A percentile compares a stretch with the other conserved stretches of the same genome.
These are phyloP conservation scores for Anas platyrhynchos DNA, from an alignment of 2,113 vertebrate genomes.

Conservation along the genomic window DNA sequence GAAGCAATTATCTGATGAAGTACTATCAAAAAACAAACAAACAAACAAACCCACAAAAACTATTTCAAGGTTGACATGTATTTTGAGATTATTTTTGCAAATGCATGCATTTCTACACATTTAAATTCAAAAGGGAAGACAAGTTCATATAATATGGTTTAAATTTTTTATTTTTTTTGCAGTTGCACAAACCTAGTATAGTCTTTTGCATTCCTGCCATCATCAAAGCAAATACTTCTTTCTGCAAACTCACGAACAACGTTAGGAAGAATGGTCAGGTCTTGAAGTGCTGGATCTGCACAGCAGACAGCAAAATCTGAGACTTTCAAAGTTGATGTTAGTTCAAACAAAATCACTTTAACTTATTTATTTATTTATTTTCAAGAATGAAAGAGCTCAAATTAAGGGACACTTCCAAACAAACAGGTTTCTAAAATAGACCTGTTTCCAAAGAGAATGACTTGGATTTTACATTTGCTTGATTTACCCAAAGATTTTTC, in stretches of 20 bases:
- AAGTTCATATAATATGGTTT: neutral
- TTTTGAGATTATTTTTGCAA: conserved; percentile 26
- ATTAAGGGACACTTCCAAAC: neutral
- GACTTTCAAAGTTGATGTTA: neutral
- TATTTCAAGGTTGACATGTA: conserved; percentile 24
- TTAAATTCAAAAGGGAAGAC: neutral
- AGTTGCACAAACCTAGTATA: neutral
- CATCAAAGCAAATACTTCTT: neutral
- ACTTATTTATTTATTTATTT: neutral
- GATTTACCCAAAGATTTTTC: neutral
- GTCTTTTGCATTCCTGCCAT: neutral
- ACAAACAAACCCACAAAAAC: neutral
- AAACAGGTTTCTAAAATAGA: no score
- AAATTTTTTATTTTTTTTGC: neutral
- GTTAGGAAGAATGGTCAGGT: neutral
- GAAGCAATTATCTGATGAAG: conserved; percentile 7
- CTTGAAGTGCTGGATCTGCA: neutral
- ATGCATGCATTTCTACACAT: neutral
- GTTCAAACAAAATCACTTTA: neutral
- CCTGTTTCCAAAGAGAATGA: neutral
- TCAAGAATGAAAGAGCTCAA: neutral
- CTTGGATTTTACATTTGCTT: neutral
- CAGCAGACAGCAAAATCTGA: neutral
- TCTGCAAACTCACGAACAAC: neutral
- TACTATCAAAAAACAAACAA: neutral